A percentile compares a stretch with the other conserved stretches of the same genome.
These are phyloP conservation scores for Phthorimaea operculella DNA, from an alignment of 1,140 invertebrate species.

Conservation along the genomic window DNA sequence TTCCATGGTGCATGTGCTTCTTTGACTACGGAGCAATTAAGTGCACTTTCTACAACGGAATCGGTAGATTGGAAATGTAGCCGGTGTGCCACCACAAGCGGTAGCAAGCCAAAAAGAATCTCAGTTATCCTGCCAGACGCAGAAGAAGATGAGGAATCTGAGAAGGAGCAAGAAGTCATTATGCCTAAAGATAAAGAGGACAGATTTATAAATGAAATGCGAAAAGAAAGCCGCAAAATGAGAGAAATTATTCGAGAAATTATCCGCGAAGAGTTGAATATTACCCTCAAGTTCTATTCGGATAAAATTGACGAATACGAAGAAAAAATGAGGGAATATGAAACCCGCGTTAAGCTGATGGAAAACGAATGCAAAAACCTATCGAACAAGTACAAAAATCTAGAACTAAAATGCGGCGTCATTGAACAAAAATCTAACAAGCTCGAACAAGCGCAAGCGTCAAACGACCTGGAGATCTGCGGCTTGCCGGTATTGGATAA, in stretches of 20 bases:
- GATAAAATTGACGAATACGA: slow-evolving; percentile 7
- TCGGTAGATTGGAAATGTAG: background rate
- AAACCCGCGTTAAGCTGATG: background rate
- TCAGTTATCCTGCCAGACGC: background rate
- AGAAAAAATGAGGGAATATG: background rate
- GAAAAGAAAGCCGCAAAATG: background rate
- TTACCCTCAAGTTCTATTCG: background rate
- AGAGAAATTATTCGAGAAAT: background rate
- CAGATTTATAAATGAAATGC: no score
- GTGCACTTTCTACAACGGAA: background rate
- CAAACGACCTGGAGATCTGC: slow-evolving; percentile 1
- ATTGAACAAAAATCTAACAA: background rate
- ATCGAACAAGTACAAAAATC: background rate
- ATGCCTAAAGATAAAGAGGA: no score
- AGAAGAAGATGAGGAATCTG: background rate
- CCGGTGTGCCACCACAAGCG: background rate
- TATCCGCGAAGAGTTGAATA: background rate
- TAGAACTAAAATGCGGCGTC: background rate
- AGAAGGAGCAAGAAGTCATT: no score
- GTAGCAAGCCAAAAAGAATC: background rate
- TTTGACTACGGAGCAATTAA: background rate
- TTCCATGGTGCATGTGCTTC: background rate
- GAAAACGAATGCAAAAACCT: background rate
- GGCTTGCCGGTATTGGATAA: background rate
- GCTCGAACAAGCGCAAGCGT: background rate